Evolutionary conservation across 2,113 vertebrate species (phyloP), one percentile per base, ranked within the genome.

Genomic region (Macroglossus sobrinus): DNA sequence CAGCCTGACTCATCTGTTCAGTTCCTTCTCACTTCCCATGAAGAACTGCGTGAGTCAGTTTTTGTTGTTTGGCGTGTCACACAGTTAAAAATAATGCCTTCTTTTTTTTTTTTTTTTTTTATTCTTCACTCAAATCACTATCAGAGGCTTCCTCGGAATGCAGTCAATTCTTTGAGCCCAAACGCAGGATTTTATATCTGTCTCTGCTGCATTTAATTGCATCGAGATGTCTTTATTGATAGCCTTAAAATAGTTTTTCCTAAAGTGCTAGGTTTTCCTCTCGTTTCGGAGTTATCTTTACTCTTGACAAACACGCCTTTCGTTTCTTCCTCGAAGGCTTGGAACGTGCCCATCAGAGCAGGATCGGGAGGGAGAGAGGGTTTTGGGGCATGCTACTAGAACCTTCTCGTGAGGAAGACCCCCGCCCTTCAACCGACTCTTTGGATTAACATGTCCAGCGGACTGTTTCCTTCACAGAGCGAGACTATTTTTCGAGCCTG

Each of bases 111-210:
- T 50, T 50, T 50, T 50, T 50, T 50, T 50, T 75, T 47, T 12
- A 35, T n/a, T 28, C 1, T 0, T 4, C 4, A 26, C 16, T 59
- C 4, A 71, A 45, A 95, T 93, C 33, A 66, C 63, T 87, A 69
- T 53, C 35, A 89, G 86, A 24, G 47, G 89, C 15, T 91, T 81
- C 22, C 13, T 63, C 15, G n/a, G 21, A 47, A 35, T 59, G 9
- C 28, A 72, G 7, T 64, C 40, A 69, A 26, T 61, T 84, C 33
- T 92, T 57, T 63, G 86, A 95, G 47, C 24, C 40, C 75, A 64
- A 74, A 59, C 74, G 53, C 4, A 89, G 13, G 68, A 57, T 81
- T 97, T 93, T 94, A 63, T 57, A 63, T 76, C 87, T 86, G 61
- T 72, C 38, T 35, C 5, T 59, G 14, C 57, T 93, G 71, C 26